Evolutionary conservation across 2,888 invertebrate genomes (phyloP), one percentile per base, ranked within the genome.

Genomic region (Clepsis dumicolana): DNA sequence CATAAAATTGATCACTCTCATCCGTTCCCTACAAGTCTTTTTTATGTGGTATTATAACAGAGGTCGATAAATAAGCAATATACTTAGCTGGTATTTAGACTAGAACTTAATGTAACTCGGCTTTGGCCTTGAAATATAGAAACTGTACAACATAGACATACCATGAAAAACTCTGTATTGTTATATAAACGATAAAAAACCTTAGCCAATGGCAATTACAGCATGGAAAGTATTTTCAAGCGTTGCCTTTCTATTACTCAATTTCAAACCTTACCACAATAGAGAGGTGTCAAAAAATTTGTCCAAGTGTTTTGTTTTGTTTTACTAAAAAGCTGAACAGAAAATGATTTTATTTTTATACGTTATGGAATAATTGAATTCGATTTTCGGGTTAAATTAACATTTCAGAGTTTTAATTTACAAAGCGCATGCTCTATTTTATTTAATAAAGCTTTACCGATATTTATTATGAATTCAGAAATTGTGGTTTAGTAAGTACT

Each of bases 121-220:
- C 27, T 62, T 38, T 53, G 24, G 3, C 67, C 67, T 57, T 67
- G 50, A 41, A 57, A 52, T 16, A 56, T 35, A 62, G 61, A 63
- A 67, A 67, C 21, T 57, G 57, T 38, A 63, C 24, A 61, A 66
- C 61, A 21, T 48, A 41, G 54, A 66, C 61, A 21, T 48, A 41
- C 56, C 50, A 63, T 50, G 24, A 63, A 57, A 67, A 63, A 57
- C 35, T 54, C 25, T n/a, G 60, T 21, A 66, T 66, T 66, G 54
- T 54, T 63, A 57, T 35, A 48, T 48, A 56, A 12, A 4, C 50
- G 57, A 62, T 52, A 67, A 63, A 56, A 67, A 63, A n/a, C 14
- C 29, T 27, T 62, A 24, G 52, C 48, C 44, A 52, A 57, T 29
- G 24, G 4, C 38, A 57, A 48, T 48, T 48, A 48, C 48, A 10